Evolutionary conservation across 1,140 invertebrate species (phyloP), one percentile per base, ranked within the genome.

Genomic region (Anthonomus grandis): DNA sequence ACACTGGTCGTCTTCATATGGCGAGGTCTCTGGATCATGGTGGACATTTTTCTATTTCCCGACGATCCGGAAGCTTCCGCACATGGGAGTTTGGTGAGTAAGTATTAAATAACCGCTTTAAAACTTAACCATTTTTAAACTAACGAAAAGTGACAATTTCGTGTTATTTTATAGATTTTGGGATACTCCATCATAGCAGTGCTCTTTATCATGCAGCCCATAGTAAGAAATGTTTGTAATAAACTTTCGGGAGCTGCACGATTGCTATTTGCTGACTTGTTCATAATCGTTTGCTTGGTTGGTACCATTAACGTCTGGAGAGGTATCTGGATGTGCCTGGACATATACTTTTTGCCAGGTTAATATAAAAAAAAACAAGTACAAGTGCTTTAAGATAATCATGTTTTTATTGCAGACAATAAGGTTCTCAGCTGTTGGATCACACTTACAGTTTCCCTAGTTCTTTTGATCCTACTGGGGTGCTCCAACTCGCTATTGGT

Each of bases 281-380:
- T 89, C 71, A 81, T 89, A 24, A 74, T 91, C 25, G 73, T 90
- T 41, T 86, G 85, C 24, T 89, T 91, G 67, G 69, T 89, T 47
- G 89, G 89, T 3, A 90, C 89, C 1, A 84, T 93, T 21, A 92
- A 92, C 72, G 84, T 91, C 0, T 93, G 91, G 91, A 78, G 90
- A 39, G 90, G 90, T 4, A 81, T 92, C 23, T 93, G 91, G 91
- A 86, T 81, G 53, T 65, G 88, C 15, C 76, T 91, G 1, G 86
- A 93, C 69, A 74, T 87, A n/a, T 91, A 88, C 72, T 77, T 91
- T 37, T 78, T 90, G 44, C 87, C 89, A 76, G 79, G 85, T 85
- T 62, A 17, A 36, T 51, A 21, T 46, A 27, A 54, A 19, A 21
- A 0, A n/a, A n/a, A n/a, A n/a, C n/a, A n/a, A n/a, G n/a, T n/a